Evolutionary conservation across 2,797 vertebrate species (phyloP).

Genomic region (Spea hammondii): DNA sequence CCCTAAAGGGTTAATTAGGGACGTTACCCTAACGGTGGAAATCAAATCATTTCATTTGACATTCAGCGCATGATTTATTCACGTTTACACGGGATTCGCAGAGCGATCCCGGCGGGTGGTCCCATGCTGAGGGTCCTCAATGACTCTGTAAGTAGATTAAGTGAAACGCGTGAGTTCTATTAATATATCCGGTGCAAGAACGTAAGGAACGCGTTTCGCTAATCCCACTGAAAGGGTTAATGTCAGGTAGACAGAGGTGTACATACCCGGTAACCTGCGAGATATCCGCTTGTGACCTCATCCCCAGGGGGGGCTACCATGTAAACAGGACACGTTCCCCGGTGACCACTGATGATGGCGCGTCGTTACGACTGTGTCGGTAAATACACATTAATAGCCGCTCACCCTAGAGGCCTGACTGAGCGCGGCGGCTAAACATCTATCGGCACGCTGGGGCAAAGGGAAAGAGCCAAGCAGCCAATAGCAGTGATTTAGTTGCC

Average conservation of each 20-base stretch:
- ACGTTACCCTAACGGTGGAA: constrained; percentile 1
- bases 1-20: neutral
- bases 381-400: constrained; percentile 16
- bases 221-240: neutral
- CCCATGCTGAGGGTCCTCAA: neutral
- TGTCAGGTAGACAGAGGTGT: neutral
- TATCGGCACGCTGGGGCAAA: neutral
- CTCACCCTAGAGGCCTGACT: neutral
- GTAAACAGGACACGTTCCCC: neutral
- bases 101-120: neutral
- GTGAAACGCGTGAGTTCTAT: neutral
- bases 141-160: neutral
- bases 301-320: neutral
- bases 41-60: constrained; percentile 4
- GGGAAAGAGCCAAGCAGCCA: too few relatives aligned
- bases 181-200: neutral
- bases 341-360: constrained; percentile 4
- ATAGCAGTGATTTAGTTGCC: neutral
- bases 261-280: neutral
- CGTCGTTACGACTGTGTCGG: neutral
- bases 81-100: neutral
- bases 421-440: neutral
- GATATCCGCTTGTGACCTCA: neutral
- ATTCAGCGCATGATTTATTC: constrained; percentile 1
- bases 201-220: neutral